Conservation (phyloP, 2,797 vertebrate genomes). For the Amblyopsis hoosieri region DNA sequence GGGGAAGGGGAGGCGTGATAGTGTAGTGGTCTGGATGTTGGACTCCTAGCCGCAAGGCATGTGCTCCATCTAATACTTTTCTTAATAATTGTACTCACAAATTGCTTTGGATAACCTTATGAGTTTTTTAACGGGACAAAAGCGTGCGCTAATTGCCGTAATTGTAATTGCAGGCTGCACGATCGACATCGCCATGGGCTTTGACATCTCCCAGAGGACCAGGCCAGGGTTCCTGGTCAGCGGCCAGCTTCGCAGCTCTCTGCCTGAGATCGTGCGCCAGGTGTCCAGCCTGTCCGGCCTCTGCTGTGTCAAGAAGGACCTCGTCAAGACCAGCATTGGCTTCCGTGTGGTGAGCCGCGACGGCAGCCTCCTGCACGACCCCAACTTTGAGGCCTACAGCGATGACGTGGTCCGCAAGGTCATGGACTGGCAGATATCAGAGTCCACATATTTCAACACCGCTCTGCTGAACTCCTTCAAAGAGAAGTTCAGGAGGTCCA, state of each 20-base stretch:
- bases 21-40: too few species aligned
- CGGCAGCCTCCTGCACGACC: constrained; percentile 68
- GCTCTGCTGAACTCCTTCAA: constrained; percentile 76
- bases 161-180: constrained; percentile 71
- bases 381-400: constrained; percentile 74
- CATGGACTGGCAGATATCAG: constrained; percentile 49
- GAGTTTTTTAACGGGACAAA: background rate
- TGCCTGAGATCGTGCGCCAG: constrained; percentile 75
- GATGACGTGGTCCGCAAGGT: constrained; percentile 73
- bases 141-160: background rate
- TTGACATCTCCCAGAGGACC: constrained; percentile 76
- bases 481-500: constrained; percentile 68
- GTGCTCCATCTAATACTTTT: too few species aligned
- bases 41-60: too few species aligned
- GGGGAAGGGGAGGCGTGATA: too few species aligned
- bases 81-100: too few species aligned
- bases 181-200: constrained; percentile 82
- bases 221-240: constrained; percentile 43
- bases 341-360: constrained; percentile 57
- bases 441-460: constrained; percentile 73
- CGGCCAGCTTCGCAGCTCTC: constrained; percentile 70
- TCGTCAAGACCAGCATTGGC: constrained; percentile 67
- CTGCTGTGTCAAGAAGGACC: constrained; percentile 67
- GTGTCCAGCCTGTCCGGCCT: constrained; percentile 67
- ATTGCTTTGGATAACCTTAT: too few species aligned